Evolutionary conservation across 2,888 invertebrate species (phyloP).

Genomic region (Drosophila mayaguana): DNA sequence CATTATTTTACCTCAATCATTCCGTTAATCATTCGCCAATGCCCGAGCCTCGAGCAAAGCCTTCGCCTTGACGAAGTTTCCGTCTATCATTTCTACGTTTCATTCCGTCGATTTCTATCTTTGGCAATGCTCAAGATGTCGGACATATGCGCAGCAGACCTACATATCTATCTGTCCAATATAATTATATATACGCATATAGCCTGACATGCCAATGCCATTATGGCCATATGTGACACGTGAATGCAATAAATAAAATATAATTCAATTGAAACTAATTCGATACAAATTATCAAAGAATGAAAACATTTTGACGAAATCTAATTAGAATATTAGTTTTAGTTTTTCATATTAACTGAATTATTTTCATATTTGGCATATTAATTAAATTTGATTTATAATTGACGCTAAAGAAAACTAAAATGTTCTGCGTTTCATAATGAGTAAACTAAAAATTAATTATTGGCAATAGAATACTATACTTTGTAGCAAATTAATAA

Average conservation of each 20-base stretch:
- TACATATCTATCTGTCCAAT: neutral
- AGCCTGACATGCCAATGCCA: neutral
- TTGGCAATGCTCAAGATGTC: slow-evolving; percentile 22
- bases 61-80: neutral
- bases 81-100: neutral
- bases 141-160: slow-evolving; percentile 5
- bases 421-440: neutral
- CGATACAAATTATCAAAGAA: neutral
- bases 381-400: neutral
- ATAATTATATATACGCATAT: neutral
- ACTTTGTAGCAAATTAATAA: no score
- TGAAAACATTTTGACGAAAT: neutral
- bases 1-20: slow-evolving; percentile 15
- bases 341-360: neutral
- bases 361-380: no score
- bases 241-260: neutral
- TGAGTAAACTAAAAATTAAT: neutral
- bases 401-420: neutral
- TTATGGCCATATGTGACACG: neutral
- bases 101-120: neutral
- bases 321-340: neutral
- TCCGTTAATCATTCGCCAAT: slow-evolving; percentile 2
- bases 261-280: neutral
- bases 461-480: no score
- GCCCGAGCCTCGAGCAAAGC: neutral